Base-by-base conservation (phyloP, 2,797 vertebrate genomes). In the Syngnathus rostellatus region DNA sequence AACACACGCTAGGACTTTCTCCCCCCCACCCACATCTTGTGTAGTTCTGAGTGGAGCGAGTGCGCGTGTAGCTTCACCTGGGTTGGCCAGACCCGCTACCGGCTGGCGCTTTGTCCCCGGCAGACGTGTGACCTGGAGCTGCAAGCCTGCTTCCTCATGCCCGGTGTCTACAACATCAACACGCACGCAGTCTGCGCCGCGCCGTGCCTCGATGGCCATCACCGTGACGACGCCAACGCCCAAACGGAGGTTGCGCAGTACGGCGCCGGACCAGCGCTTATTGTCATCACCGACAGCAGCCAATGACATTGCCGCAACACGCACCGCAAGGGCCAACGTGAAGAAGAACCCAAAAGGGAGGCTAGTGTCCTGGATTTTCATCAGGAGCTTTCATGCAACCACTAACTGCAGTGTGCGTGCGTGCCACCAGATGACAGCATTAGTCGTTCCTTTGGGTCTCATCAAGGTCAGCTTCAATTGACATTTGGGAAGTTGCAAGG, bases 91-190 rank as follows among this genome's bases (percentile, higher is more conserved):
- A 97, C 92, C 3, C 94, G 95, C 63, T 94, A 96, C 85, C 94
- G 93, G 79, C 89, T 97, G 73, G 93, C 92, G 23, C 91, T 99
- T 63, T 86, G 89, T 78, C 88, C 94, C 45, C 92, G 93, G 72
- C 92, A 97, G 79, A 91, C 94, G 7, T 85, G 83, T 69, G 89
- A 90, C 67, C 82, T 98, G 66, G 89, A 90, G 54, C 89, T 99
- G 76, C 92, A 87, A 59, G 97, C 96, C 63, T 97, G 95, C 76
- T 99, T 99, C 31, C 92, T 96, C 68, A 94, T 92, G 67, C 92
- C 96, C 0, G 97, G 96, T 31, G 96, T 99, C 72, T 99, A 98
- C 89, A 97, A 99, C 78, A 92, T 99, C 48, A 95, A 94, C 79
- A 97, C 95, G 1, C 93, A 93, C 0, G 88, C 93, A 39, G 92